phyloP scores from a whole-genome alignment of 2,888 invertebrate species.

The Papilio elwesi region DNA sequence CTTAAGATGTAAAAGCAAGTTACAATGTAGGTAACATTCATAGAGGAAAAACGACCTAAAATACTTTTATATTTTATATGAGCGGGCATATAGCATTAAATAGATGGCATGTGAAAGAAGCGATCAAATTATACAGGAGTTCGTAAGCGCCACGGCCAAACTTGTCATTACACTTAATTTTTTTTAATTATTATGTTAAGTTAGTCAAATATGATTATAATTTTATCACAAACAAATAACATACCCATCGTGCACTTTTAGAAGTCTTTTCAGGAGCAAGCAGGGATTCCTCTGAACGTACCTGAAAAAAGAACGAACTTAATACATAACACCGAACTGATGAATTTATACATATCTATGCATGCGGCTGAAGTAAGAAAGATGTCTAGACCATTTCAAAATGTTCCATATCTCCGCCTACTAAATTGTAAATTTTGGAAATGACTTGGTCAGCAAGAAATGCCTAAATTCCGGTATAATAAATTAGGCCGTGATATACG shows the following conservation, averaged over 20 bases:
- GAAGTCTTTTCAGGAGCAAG: slow-evolving; percentile 70
- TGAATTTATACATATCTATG: no score
- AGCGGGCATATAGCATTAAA: no score
- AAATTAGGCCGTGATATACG: slow-evolving; percentile 6
- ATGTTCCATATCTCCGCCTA: no score
- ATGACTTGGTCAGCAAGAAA: not conserved
- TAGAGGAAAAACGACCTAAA: no score
- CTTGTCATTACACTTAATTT: no score
- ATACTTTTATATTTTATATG: no score
- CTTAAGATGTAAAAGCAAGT: not conserved
- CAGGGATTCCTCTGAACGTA: slow-evolving; percentile 82
- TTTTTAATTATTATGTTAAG: no score
- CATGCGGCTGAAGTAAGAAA: no score
- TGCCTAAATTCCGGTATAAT: not conserved
- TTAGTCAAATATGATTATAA: no score
- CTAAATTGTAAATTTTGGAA: not conserved
- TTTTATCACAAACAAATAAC: slow-evolving; percentile 51
- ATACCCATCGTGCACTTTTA: slow-evolving; percentile 78
- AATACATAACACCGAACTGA: slow-evolving; percentile 6
- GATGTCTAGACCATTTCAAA: no score
- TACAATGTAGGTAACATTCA: not conserved
- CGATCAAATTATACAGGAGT: not conserved
- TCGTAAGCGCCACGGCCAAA: not conserved
- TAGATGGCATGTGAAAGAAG: no score
- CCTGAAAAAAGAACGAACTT: slow-evolving; percentile 60